Conservation (phyloP, 2,113 vertebrate species). For the Ictidomys tridecemlineatus region DNA sequence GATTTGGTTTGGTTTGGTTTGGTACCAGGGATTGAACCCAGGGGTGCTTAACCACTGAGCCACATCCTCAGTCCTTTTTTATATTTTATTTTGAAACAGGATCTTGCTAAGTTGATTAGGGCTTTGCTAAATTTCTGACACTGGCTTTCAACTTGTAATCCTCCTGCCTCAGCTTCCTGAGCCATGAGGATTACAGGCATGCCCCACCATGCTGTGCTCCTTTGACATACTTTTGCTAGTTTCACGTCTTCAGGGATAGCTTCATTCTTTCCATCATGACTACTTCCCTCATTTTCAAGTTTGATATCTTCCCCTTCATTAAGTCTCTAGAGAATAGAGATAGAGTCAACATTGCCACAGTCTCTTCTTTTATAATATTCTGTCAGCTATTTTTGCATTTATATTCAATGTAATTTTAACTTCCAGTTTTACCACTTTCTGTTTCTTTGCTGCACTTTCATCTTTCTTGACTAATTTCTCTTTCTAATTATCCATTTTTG, state of each 20-base stretch:
- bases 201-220: no score
- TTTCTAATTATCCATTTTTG: background rate
- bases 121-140: no score
- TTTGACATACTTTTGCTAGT: background rate
- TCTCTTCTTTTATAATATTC: background rate
- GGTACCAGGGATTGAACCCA: no score
- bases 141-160: no score
- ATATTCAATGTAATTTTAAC: background rate
- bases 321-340: background rate
- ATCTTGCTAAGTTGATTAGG: no score
- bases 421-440: background rate
- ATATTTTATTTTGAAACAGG: no score
- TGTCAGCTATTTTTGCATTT: background rate
- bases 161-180: no score
- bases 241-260: background rate
- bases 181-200: no score
- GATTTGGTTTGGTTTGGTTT: no score
- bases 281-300: background rate
- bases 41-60: no score
- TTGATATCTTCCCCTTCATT: background rate
- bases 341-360: background rate
- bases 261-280: background rate
- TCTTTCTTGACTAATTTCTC: background rate
- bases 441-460: background rate
- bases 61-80: no score